Conservation (phyloP, 2,113 vertebrate genomes). For the Carollia perspicillata region DNA sequence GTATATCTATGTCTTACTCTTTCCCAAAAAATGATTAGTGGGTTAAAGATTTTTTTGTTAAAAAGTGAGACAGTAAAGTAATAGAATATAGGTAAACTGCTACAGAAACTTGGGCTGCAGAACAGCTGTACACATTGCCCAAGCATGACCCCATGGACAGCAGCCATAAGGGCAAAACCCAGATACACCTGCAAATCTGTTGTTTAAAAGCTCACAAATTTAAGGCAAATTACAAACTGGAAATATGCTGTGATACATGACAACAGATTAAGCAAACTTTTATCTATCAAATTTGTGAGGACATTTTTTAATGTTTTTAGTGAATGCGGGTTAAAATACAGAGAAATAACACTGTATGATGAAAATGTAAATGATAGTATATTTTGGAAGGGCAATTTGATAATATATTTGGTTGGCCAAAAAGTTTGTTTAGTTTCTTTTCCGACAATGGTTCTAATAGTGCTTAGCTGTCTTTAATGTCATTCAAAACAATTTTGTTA, state of each 20-base stretch:
- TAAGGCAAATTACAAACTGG: neutral
- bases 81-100: neutral
- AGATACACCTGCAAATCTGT: neutral
- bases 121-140: neutral
- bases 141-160: neutral
- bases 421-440: no score
- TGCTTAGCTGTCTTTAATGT: no score
- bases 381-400: neutral
- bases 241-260: neutral
- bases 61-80: neutral
- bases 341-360: neutral
- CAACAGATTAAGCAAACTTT: neutral
- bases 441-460: no score
- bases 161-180: neutral
- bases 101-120: neutral
- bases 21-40: neutral
- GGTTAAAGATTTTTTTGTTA: neutral
- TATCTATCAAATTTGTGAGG: neutral
- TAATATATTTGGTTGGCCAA: neutral
- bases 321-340: neutral
- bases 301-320: neutral
- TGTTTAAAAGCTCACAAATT: neutral
- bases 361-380: neutral
- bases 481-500: no score
- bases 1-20: neutral